These are phyloP conservation scores for Eutrigla gurnardus DNA, from an alignment of 2,797 vertebrate species.

Conservation along the genomic window DNA sequence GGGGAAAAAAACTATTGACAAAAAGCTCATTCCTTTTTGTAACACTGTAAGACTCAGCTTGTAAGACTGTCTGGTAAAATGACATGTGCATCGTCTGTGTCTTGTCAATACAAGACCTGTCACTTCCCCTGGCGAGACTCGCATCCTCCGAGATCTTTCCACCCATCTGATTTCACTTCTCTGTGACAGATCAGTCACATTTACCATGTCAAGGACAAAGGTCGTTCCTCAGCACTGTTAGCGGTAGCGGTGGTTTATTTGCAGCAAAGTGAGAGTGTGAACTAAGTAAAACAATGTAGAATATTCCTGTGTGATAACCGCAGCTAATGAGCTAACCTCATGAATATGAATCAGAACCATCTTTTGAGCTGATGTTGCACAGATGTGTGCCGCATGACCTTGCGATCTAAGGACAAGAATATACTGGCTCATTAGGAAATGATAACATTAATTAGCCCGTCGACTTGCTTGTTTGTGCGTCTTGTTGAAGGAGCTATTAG, in stretches of 20 bases:
- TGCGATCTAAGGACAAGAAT: slow-evolving; percentile 37
- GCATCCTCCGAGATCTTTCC: not conserved
- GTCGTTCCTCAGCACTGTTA: slow-evolving; percentile 13
- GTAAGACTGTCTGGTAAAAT: not conserved
- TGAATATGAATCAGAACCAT: slow-evolving; percentile 66
- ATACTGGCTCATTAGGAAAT: slow-evolving; percentile 26
- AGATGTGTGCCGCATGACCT: slow-evolving; percentile 57
- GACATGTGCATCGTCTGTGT: not conserved
- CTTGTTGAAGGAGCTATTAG: not conserved
- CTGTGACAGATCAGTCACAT: slow-evolving; percentile 3
- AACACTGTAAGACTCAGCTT: not conserved
- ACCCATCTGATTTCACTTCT: slow-evolving; percentile 2
- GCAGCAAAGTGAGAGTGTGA: slow-evolving; percentile 5
- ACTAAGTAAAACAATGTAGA: slow-evolving; percentile 32
- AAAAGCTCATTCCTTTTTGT: not conserved
- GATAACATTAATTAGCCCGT: slow-evolving; percentile 24
- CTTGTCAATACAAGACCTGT: not conserved
- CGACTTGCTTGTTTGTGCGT: slow-evolving; percentile 2
- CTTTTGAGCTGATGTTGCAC: slow-evolving; percentile 51
- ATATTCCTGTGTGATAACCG: slow-evolving; percentile 21
- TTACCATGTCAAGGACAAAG: slow-evolving; percentile 10
- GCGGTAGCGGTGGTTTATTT: slow-evolving; percentile 14
- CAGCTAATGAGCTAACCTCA: slow-evolving; percentile 54
- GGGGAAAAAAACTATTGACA: not conserved
- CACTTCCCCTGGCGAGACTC: not conserved